Conservation (phyloP, 2,797 vertebrate species). For the Zenarchopterus dispar region DNA sequence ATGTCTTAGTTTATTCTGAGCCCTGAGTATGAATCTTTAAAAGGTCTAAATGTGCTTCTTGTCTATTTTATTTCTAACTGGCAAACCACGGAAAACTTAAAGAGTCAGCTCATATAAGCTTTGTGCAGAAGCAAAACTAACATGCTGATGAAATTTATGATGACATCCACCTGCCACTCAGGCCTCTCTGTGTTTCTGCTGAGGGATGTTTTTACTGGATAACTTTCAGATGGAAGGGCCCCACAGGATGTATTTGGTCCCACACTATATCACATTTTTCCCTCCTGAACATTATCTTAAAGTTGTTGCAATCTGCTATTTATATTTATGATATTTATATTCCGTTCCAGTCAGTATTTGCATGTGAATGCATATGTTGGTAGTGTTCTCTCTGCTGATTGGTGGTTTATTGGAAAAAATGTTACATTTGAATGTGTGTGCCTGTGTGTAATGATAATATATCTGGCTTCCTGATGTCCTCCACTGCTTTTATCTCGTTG, state of each 20-base stretch:
- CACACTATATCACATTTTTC: constrained; percentile 58
- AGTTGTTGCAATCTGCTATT: constrained; percentile 45
- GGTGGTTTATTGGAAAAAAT: constrained; percentile 23
- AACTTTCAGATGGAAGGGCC: constrained; percentile 44
- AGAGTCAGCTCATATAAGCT: background rate
- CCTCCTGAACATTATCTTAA: constrained; percentile 53
- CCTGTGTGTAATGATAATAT: constrained; percentile 40
- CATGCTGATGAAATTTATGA: constrained; percentile 37
- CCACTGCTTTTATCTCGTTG: constrained; percentile 52
- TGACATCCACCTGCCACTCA: constrained; percentile 60
- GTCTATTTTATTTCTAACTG: too few relatives aligned
- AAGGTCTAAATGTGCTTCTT: background rate
- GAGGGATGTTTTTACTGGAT: constrained; percentile 68
- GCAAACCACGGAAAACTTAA: too few relatives aligned
- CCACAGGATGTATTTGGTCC: constrained; percentile 65
- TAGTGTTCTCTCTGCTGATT: constrained; percentile 6
- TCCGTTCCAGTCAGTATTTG: constrained; percentile 40
- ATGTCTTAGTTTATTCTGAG: background rate
- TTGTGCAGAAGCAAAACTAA: constrained; percentile 6
- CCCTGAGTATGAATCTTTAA: background rate
- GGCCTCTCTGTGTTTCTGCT: constrained; percentile 27
- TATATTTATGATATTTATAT: constrained; percentile 33
- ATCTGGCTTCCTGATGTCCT: constrained; percentile 36
- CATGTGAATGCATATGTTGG: background rate
- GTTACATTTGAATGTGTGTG: background rate